Evolutionary conservation across 2,888 invertebrate species (phyloP).

Genomic region (Metallyticus violacea): DNA sequence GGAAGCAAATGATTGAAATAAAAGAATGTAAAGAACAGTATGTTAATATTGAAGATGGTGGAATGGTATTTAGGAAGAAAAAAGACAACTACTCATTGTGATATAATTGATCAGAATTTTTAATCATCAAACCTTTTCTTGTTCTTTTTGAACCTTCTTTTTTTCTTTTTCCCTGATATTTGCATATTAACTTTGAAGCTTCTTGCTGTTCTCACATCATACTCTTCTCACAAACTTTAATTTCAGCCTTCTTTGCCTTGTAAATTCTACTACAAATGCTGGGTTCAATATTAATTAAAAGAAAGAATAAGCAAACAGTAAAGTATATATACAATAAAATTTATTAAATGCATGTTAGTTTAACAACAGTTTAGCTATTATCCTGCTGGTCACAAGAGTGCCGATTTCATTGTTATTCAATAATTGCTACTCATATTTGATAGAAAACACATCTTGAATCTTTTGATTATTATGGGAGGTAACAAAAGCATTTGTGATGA

Average conservation of each 20-base stretch:
- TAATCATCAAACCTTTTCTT: constrained; percentile 1
- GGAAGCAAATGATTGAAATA: neutral
- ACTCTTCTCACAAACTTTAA: neutral
- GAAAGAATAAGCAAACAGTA: neutral
- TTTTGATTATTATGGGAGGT: too few species aligned
- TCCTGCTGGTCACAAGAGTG: too few species aligned
- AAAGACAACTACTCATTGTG: constrained; percentile 7
- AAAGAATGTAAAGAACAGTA: neutral
- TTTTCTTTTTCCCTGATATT: neutral
- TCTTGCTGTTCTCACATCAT: neutral
- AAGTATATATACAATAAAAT: neutral
- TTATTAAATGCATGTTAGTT: too few species aligned
- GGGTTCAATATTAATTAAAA: too few species aligned
- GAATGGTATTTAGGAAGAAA: neutral
- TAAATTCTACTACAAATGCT: neutral
- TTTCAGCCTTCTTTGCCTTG: neutral
- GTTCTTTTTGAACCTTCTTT: neutral
- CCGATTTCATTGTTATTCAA: too few species aligned
- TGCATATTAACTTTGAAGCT: neutral
- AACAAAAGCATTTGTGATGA: too few species aligned
- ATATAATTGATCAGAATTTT: constrained; percentile 21
- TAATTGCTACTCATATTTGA: too few species aligned
- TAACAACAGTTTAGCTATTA: too few species aligned
- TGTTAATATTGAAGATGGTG: neutral
- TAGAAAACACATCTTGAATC: too few species aligned